Evolutionary conservation across 2,888 invertebrate species (phyloP).

Genomic region (Eremobia ochroleuca): DNA sequence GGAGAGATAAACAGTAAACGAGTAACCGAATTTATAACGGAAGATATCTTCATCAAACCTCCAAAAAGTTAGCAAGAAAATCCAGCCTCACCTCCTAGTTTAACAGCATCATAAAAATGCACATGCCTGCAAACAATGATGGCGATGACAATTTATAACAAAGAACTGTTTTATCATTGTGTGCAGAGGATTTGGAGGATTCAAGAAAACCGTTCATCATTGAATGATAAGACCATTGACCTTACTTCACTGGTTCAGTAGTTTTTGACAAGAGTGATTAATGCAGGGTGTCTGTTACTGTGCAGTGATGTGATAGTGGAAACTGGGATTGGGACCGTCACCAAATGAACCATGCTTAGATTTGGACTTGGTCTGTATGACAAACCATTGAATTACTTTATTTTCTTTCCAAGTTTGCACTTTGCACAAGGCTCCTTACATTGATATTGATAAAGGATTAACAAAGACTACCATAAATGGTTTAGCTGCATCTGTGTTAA

Average conservation of each 20-base stretch:
- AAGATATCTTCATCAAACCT: not conserved
- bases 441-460: constrained; percentile 20
- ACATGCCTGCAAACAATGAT: constrained; percentile 48
- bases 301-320: constrained; percentile 6
- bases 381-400: not conserved
- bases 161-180: constrained; percentile 61
- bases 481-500: constrained; percentile 52
- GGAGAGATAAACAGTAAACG: not conserved
- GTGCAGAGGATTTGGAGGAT: constrained; percentile 62
- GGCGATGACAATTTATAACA: constrained; percentile 56
- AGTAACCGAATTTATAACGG: not conserved
- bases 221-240: constrained; percentile 50
- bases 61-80: constrained; percentile 15
- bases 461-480: constrained; percentile 28
- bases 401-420: not conserved
- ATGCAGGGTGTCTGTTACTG: constrained; percentile 26
- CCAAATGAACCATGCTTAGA: not conserved
- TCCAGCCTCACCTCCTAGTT: constrained; percentile 18
- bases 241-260: constrained; percentile 36
- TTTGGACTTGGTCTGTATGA: not conserved
- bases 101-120: constrained; percentile 53
- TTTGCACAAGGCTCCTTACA: not conserved
- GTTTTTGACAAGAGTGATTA: constrained; percentile 34
- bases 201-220: constrained; percentile 61
- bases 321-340: not conserved